Evolutionary conservation across 2,888 invertebrate genomes (phyloP), one percentile per base, ranked within the genome.

Genomic region (Eupeodes latifasciatus): DNA sequence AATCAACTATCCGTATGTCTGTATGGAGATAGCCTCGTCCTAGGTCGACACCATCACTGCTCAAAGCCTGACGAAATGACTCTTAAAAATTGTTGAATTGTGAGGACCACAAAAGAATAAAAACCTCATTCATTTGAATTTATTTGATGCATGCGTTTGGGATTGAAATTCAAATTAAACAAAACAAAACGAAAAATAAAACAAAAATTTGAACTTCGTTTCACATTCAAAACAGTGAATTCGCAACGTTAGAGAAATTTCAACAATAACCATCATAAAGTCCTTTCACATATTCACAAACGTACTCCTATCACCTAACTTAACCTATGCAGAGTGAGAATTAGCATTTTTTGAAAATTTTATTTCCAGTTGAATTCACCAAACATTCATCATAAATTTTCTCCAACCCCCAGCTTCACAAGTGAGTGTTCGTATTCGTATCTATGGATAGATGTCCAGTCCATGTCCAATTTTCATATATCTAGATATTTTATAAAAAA

Each of bases 121-220:
- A 12, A 27, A 53, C 27, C 34, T 57, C 57, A 84, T 84, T 81
- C 84, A 77, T 84, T 84, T 84, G 87, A 87, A 87, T 87, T 84
- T 84, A 84, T 84, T 87, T 87, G 87, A 87, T 87, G 87, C 84
- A 76, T 77, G 71, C 64, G 81, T 72, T 79, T 57, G 34, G 49
- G 10, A 7, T 55, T 0, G 40, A 55, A 53, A 71, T 2, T 55
- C 51, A 67, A 67, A 67, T 16, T 47, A 40, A 34, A 59, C 44
- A 71, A 67, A 53, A 71, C 34, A 61, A 59, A 71, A 61, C 34
- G 14, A 2, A 74, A 36, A 34, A n/a, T 67, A 36, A 34, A n/a
- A 36, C 59, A 10, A 64, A 62, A 74, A 16, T 49, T n/a, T 57
- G 62, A 7, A 51, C 53, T 74, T 84, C 80, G 75, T 80, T 80